phyloP scores from a whole-genome alignment of 1,140 invertebrate species.

The Bicyclus anynana region DNA sequence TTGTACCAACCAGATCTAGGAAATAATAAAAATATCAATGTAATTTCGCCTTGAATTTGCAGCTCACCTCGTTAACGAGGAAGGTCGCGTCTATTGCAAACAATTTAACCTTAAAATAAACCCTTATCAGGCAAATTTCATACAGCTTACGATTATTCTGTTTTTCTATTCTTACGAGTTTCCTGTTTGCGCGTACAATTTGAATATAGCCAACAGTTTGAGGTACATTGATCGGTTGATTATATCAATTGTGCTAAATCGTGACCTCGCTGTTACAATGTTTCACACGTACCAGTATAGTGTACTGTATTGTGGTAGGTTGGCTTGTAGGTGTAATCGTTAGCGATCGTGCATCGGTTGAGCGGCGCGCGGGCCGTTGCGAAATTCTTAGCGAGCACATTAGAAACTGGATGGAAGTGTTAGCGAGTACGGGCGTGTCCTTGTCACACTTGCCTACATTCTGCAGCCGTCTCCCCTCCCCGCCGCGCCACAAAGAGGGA shows the following conservation, averaged over 20 bases:
- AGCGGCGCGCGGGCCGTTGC: constrained; percentile 59
- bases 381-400: constrained; percentile 66
- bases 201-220: not conserved
- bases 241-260: constrained; percentile 15
- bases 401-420: constrained; percentile 75
- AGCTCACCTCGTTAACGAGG: constrained; percentile 56
- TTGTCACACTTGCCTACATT: constrained; percentile 76
- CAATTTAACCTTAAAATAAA: constrained; percentile 42
- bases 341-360: constrained; percentile 50
- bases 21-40: constrained; percentile 17
- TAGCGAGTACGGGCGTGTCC: constrained; percentile 74
- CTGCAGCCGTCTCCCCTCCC: constrained; percentile 48
- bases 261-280: constrained; percentile 16
- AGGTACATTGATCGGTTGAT: constrained; percentile 3
- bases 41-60: constrained; percentile 29
- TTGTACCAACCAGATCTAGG: constrained; percentile 3
- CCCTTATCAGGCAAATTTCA: constrained; percentile 44
- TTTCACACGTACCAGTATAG: constrained; percentile 31
- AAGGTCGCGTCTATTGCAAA: constrained; percentile 64
- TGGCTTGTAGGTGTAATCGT: constrained; percentile 57
- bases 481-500: constrained; percentile 43
- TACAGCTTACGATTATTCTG: constrained; percentile 23
- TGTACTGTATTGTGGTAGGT: constrained; percentile 44
- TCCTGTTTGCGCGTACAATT: not conserved
- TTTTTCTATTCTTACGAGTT: constrained; percentile 1